Evolutionary conservation across 2,888 invertebrate genomes (phyloP).

Genomic region (Marasmarcha lunaedactyla): DNA sequence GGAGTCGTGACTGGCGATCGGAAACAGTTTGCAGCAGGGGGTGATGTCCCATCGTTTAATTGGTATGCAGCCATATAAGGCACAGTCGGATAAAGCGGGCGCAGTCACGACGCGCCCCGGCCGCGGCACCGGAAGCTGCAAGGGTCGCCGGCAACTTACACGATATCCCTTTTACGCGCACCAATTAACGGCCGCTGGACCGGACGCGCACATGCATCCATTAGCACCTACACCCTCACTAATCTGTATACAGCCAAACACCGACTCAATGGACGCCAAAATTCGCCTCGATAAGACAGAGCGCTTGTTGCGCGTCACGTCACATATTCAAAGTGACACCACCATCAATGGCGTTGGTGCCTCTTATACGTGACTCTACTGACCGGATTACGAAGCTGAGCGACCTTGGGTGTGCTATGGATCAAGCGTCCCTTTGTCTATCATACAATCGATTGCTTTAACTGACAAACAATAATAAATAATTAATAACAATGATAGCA

Average conservation of each 20-base stretch:
- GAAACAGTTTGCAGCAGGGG: slow-evolving; percentile 30
- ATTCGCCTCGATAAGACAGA: slow-evolving; percentile 16
- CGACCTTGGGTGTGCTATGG: slow-evolving; percentile 41
- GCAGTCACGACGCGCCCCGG: slow-evolving; percentile 33
- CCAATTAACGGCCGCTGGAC: slow-evolving; percentile 65
- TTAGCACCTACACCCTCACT: slow-evolving; percentile 64
- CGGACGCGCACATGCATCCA: slow-evolving; percentile 60
- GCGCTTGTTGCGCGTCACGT: slow-evolving; percentile 23
- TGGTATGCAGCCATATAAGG: slow-evolving; percentile 33
- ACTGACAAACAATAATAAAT: too few relatives aligned
- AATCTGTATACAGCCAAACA: slow-evolving; percentile 44
- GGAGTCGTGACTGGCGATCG: slow-evolving; percentile 27
- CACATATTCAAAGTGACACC: slow-evolving; percentile 16
- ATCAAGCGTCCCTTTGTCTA: slow-evolving; percentile 17
- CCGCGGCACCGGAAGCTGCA: slow-evolving; percentile 43
- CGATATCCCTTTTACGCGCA: slow-evolving; percentile 68
- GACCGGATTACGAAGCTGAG: slow-evolving; percentile 34
- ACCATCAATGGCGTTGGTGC: slow-evolving; percentile 16
- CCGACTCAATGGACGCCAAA: slow-evolving; percentile 22
- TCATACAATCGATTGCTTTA: too few relatives aligned
- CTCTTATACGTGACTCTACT: slow-evolving; percentile 33
- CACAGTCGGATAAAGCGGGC: slow-evolving; percentile 30
- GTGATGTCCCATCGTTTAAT: slow-evolving; percentile 31
- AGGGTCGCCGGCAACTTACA: slow-evolving; percentile 47
- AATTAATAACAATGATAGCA: too few relatives aligned